Percentiles rank a stretch among this genome's conserved stretches.
Conservation (phyloP, 2,113 vertebrate genomes). For the Chlorodrepanis virens region DNA sequence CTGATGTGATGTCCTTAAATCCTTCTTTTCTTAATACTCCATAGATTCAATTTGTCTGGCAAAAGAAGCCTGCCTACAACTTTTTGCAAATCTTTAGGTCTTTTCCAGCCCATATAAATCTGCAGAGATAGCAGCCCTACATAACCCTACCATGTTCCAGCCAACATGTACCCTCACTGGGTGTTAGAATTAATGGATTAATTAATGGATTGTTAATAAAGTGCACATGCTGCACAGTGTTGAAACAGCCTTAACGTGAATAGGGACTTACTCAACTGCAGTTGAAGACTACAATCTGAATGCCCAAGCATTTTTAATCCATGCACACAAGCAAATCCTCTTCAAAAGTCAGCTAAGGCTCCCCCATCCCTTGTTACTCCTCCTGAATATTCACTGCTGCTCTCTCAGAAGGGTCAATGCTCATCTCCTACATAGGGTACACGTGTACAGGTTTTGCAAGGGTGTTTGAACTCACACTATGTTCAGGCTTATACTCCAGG, state of each 20-base stretch:
- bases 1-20: background rate
- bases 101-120: background rate
- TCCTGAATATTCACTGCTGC: background rate
- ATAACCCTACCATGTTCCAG: background rate
- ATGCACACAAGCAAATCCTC: background rate
- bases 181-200: background rate
- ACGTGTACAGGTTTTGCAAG: background rate
- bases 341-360: background rate
- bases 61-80: background rate
- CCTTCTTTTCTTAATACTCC: background rate
- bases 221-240: background rate
- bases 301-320: background rate
- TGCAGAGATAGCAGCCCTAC: background rate
- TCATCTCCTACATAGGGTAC: background rate
- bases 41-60: background rate
- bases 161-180: background rate
- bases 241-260: background rate
- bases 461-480: background rate
- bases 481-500: background rate
- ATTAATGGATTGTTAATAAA: background rate
- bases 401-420: background rate
- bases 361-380: rapidly evolving
- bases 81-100: background rate
- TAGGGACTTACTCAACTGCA: background rate
- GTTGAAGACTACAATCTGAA: background rate